A percentile compares a stretch with the other conserved stretches of the same genome.
phyloP scores from a whole-genome alignment of 2,797 vertebrate genomes.

The Bradypodion pumilum region DNA sequence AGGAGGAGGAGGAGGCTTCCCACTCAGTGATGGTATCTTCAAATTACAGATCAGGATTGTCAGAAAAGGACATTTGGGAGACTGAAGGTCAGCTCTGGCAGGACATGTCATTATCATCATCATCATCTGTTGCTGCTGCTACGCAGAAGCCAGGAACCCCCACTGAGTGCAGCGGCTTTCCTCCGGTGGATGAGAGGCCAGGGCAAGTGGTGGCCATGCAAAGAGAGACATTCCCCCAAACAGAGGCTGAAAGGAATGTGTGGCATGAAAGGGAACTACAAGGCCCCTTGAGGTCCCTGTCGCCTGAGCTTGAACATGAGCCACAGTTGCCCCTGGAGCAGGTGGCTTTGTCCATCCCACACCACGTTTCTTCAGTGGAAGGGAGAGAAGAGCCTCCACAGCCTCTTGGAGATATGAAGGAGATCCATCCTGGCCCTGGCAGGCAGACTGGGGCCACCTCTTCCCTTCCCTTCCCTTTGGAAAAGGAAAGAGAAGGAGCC shows the following conservation, averaged over 20 bases:
- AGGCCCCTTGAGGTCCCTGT: background rate
- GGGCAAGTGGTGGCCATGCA: constrained; percentile 29
- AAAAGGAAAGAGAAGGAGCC: constrained; percentile 20
- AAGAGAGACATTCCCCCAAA: constrained; percentile 27
- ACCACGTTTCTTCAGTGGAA: constrained; percentile 22
- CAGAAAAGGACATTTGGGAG: constrained; percentile 52
- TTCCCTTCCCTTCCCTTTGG: background rate
- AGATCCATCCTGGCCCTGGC: constrained; percentile 53
- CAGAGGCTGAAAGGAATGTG: background rate
- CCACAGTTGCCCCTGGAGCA: background rate
- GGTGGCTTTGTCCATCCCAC: constrained; percentile 7
- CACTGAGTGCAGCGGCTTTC: constrained; percentile 1
- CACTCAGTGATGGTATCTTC: constrained; percentile 43
- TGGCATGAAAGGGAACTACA: constrained; percentile 50
- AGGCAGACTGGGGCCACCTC: constrained; percentile 25
- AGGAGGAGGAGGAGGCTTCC: constrained; percentile 58
- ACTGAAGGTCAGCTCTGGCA: constrained; percentile 64
- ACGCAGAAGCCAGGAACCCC: constrained; percentile 9
- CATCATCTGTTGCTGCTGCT: too few relatives aligned
- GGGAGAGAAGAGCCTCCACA: constrained; percentile 38
- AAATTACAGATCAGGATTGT: constrained; percentile 22
- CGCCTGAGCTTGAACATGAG: background rate
- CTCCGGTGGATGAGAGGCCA: constrained; percentile 26
- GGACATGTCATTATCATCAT: too few relatives aligned
- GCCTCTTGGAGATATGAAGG: constrained; percentile 46